Evolutionary conservation across 2,113 vertebrate species (phyloP).

Genomic region (Campylomormyrus tamandua): DNA sequence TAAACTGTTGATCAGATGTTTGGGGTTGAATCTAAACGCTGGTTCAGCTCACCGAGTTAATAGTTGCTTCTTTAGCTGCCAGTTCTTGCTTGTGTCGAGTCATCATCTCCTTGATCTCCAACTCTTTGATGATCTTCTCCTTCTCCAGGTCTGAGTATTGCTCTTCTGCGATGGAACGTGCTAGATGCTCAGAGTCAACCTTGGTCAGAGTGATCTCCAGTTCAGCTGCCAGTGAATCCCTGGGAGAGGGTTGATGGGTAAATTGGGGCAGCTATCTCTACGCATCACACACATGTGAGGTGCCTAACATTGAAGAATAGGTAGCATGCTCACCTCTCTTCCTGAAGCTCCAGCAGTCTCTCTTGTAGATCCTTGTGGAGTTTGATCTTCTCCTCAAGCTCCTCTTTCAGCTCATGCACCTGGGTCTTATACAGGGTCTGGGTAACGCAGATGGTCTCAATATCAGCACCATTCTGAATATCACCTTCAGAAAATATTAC

Average conservation of each 20-base stretch:
- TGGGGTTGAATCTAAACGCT: background rate
- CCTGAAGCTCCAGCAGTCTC: slow-evolving; percentile 77
- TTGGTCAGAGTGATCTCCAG: slow-evolving; percentile 88
- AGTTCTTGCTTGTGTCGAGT: slow-evolving; percentile 87
- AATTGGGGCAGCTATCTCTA: background rate
- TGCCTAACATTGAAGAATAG: background rate
- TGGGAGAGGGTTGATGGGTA: slow-evolving; percentile 34
- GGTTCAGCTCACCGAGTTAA: slow-evolving; percentile 73
- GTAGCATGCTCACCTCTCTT: slow-evolving; percentile 71
- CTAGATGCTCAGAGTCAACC: slow-evolving; percentile 86
- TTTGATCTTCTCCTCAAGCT: slow-evolving; percentile 80
- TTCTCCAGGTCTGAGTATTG: slow-evolving; percentile 91
- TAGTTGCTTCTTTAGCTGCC: slow-evolving; percentile 84
- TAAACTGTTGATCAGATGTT: background rate
- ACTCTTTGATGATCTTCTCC: slow-evolving; percentile 97
- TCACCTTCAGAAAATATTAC: background rate
- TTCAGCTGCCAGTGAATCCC: slow-evolving; percentile 81
- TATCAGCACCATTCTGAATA: background rate
- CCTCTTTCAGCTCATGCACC: slow-evolving; percentile 87
- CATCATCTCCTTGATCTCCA: slow-evolving; percentile 96
- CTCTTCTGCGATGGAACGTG: slow-evolving; percentile 88
- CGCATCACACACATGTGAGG: background rate
- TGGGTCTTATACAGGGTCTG: slow-evolving; percentile 96
- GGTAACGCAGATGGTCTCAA: background rate
- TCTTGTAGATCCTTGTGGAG: slow-evolving; percentile 75